Conservation (phyloP, 2,888 invertebrate species). For the Penaeus monodon region DNA sequence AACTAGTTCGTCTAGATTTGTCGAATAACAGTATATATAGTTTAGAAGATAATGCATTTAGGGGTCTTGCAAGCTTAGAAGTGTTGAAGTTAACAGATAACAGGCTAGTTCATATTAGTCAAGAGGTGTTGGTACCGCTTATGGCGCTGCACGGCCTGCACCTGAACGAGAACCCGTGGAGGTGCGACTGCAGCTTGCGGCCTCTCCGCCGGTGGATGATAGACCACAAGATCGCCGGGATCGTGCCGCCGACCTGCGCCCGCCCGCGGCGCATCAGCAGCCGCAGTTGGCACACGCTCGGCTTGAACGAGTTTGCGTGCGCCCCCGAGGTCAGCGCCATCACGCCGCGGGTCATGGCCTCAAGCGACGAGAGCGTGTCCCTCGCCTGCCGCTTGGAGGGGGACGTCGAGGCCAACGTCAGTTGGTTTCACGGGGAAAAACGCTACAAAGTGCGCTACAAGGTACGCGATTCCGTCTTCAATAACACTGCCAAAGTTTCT, state of each 20-base stretch:
- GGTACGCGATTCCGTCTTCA: constrained; percentile 54
- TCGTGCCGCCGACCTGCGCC: constrained; percentile 78
- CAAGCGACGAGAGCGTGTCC: constrained; percentile 67
- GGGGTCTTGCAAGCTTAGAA: constrained; percentile 79
- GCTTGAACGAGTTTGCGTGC: constrained; percentile 84
- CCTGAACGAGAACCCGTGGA: constrained; percentile 89
- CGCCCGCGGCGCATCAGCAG: constrained; percentile 80
- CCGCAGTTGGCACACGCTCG: constrained; percentile 82
- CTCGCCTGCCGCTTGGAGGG: constrained; percentile 67
- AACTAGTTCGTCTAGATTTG: constrained; percentile 76
- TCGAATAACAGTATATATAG: constrained; percentile 83
- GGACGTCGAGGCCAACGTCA: constrained; percentile 85
- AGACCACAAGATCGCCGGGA: constrained; percentile 82
- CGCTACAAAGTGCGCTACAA: constrained; percentile 57
- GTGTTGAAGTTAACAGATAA: constrained; percentile 81
- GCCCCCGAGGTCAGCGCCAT: constrained; percentile 77
- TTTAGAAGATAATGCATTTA: constrained; percentile 83
- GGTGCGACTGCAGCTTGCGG: constrained; percentile 87
- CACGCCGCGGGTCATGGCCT: constrained; percentile 59
- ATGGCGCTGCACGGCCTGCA: constrained; percentile 84
- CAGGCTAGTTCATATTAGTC: constrained; percentile 79
- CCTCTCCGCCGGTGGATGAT: constrained; percentile 88
- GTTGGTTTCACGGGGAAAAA: constrained; percentile 68
- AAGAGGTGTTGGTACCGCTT: constrained; percentile 80
- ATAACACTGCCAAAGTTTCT: constrained; percentile 74